Evolutionary conservation across 2,888 invertebrate genomes (phyloP), one percentile per base, ranked within the genome.

Genomic region (Koerneria pararmatus): DNA sequence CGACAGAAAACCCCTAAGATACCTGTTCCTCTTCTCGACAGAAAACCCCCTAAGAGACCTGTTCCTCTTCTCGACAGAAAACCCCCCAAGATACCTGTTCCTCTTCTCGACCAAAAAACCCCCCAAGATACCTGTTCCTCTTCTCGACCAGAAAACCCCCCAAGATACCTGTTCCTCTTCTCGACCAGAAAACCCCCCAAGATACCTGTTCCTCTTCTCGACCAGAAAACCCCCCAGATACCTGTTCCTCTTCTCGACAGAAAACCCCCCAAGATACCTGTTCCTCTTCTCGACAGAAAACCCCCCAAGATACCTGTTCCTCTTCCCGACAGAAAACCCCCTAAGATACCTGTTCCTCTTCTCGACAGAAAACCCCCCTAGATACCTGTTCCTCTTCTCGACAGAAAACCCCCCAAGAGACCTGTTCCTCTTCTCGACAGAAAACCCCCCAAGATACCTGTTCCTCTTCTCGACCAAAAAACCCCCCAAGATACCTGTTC

Each of bases 141-240:
- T n/a, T n/a, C n/a, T n/a, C n/a, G n/a, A n/a, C n/a, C n/a, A 65
- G 61, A 35, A 6, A 11, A 31, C 15, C 19, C 22, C 11, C 56
- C 57, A 59, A 29, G 54, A 32, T 54, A 85, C 85, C 86, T 80
- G 79, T 87, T 87, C 53, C 87, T 78, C 77, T 87, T 87, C 76
- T 87, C 87, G 2, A 64, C 64, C 64, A 65, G 61, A 35, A 6
- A 11, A 31, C 15, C 19, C 22, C 11, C 56, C 57, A 59, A 29
- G 54, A 32, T 54, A 85, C 85, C 86, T 80, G 79, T 87, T 87
- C 53, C 87, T 78, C 77, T 87, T 87, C 76, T 87, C 87, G 2
- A 64, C 64, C 64, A 56, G 22, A 3, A 64, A 41, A n/a, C n/a
- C n/a, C n/a, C n/a, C n/a, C n/a, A n/a, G n/a, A n/a, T n/a, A n/a